Base-by-base conservation (phyloP, 2,797 vertebrate species). In the Enteromius thamalakanensis region DNA sequence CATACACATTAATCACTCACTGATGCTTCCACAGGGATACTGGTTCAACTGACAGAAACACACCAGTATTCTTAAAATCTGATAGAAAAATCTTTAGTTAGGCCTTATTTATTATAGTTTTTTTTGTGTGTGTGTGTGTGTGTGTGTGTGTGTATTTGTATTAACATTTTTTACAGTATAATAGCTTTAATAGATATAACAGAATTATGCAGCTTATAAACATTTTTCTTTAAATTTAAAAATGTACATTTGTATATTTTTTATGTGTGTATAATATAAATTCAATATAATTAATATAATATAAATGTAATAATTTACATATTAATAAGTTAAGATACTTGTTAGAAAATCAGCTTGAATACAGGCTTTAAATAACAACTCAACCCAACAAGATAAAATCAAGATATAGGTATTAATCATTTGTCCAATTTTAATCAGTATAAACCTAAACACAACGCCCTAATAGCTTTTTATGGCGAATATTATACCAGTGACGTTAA, bases 1-100 rank as follows among this genome's bases (percentile, higher is more conserved):
- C 58, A 76, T 62, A 62, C 32, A 26, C 82, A 83, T 91, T 86
- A 90, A 92, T 88, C 88, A 87, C 70, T 79, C 37, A 34, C 42
- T 37, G 83, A 85, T 89, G 81, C 78, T 80, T 78, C 51, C 76
- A 72, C 76, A 42, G 32, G 72, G 62, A 83, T 62, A 42, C 34
- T 53, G 65, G 74, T 72, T 17, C 55, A 76, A 15, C 53, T 29
- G 79, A 47, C 60, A 55, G 29, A 32, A 60, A 55, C 62, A 19
- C 26, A 40, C 15, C 34, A 42, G 21, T 21, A 40, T 74, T 67
- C 32, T 19, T 37, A 15, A 42, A 15, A 26, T 40, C 4, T 26
- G 8, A 45, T 53, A 19, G 6, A 3, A 21, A 42, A 40, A 21
- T 58, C 3, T 45, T 14, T 14, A 60, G 49, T 14, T 60, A 74